phyloP scores from a whole-genome alignment of 2,888 invertebrate species.

The Esperia sulphurella region DNA sequence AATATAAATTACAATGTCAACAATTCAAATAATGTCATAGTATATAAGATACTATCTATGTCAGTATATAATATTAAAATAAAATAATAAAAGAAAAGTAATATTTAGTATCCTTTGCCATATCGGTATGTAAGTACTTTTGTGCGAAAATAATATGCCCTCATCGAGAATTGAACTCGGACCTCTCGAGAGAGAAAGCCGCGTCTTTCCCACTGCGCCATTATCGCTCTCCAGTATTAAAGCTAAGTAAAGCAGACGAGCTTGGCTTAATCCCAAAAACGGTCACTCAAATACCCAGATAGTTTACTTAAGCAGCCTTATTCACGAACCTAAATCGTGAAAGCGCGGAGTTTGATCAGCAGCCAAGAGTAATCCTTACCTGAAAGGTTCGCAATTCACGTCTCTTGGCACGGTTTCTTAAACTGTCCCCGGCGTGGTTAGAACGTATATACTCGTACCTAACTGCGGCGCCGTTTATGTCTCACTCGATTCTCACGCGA shows the following conservation, averaged over 20 bases:
- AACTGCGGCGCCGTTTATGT: not conserved
- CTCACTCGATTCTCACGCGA: constrained; percentile 1
- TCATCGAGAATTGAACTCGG: no score
- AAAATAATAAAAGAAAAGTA: no score
- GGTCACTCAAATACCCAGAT: not conserved
- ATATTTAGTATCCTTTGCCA: no score
- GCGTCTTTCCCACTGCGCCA: no score
- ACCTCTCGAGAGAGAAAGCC: no score
- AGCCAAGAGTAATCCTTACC: constrained; percentile 59
- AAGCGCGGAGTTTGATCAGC: constrained; percentile 46
- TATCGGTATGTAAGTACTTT: no score
- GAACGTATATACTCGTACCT: not conserved
- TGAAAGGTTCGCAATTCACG: constrained; percentile 50
- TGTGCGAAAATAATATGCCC: no score
- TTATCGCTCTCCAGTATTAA: not conserved
- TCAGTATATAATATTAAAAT: no score
- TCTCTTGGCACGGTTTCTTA: constrained; percentile 64
- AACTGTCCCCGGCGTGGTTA: constrained; percentile 26
- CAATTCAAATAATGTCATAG: no score
- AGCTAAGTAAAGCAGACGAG: not conserved
- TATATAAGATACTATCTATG: no score
- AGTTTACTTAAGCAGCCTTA: constrained; percentile 13
- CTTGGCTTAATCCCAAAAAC: not conserved
- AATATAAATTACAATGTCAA: no score
- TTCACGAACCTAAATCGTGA: constrained; percentile 33